Evolutionary conservation across 2,888 invertebrate species (phyloP).

Genomic region (Arge pagana): DNA sequence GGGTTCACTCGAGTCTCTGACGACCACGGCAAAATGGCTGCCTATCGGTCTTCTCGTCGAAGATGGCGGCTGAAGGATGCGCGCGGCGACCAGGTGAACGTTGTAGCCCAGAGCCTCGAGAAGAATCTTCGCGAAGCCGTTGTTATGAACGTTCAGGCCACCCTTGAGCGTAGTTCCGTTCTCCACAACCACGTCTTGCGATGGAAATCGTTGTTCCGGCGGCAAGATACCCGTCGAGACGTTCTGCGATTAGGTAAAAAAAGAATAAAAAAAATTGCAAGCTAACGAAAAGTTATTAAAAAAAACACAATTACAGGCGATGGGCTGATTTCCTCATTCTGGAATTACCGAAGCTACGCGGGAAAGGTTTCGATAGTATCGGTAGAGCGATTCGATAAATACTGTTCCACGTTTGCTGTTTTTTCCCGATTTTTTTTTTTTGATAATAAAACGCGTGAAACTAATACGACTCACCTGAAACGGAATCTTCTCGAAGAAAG

Average conservation of each 20-base stretch:
- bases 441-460: too few species aligned
- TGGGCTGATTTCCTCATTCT: too few species aligned
- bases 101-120: constrained; percentile 18
- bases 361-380: too few species aligned
- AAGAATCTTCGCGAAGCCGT: constrained; percentile 20
- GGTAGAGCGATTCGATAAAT: too few species aligned
- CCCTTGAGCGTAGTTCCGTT: constrained; percentile 8
- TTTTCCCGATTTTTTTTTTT: too few species aligned
- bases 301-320: too few species aligned
- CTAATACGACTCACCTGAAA: constrained; percentile 10
- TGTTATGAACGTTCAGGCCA: constrained; percentile 18
- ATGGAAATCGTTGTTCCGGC: constrained; percentile 15
- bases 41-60: neutral
- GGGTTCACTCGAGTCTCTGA: neutral
- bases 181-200: neutral
- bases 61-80: neutral
- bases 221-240: constrained; percentile 12
- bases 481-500: constrained; percentile 16
- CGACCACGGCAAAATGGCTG: constrained; percentile 13
- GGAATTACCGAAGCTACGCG: too few species aligned
- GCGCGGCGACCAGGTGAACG: constrained; percentile 1
- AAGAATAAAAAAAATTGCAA: too few species aligned
- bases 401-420: too few species aligned
- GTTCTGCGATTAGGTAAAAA: constrained; percentile 4
- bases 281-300: too few species aligned